A percentile compares a stretch with the other conserved stretches of the same genome.
phyloP scores from a whole-genome alignment of 2,888 invertebrate species.

The Chrysina gloriosa region DNA sequence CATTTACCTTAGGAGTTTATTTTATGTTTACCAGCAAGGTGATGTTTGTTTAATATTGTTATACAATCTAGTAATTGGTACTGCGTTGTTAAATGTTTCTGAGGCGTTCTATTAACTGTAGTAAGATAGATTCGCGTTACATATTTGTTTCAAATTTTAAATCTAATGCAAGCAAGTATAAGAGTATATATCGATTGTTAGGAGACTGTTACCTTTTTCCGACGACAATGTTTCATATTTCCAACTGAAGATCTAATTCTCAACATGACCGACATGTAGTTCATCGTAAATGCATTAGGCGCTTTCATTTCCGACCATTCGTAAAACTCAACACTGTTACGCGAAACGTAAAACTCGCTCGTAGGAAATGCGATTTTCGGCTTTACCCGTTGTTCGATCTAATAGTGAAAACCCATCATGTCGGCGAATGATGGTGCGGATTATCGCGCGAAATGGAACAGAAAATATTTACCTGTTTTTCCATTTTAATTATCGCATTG shows the following conservation, averaged over 20 bases:
- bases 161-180: no score
- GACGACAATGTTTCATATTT: neutral
- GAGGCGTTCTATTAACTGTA: no score
- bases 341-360: neutral
- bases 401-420: slow-evolving; percentile 27
- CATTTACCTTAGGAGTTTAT: no score
- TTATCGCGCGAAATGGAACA: slow-evolving; percentile 31
- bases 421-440: slow-evolving; percentile 4
- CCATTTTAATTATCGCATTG: slow-evolving; percentile 37
- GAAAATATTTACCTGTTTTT: slow-evolving; percentile 38
- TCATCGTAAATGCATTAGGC: slow-evolving; percentile 8
- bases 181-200: no score
- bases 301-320: slow-evolving; percentile 2
- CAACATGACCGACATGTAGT: neutral
- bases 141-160: no score
- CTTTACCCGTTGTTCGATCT: slow-evolving; percentile 4
- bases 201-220: neutral
- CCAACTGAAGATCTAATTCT: neutral
- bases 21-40: no score
- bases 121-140: no score
- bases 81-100: no score
- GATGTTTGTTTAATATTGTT: no score
- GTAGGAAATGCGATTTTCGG: slow-evolving; percentile 17
- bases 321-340: neutral
- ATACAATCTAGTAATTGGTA: no score